Percentiles rank a stretch among this genome's conserved stretches.
Evolutionary conservation across 2,113 vertebrate species (phyloP).

Genomic region (Sorex araneus): DNA sequence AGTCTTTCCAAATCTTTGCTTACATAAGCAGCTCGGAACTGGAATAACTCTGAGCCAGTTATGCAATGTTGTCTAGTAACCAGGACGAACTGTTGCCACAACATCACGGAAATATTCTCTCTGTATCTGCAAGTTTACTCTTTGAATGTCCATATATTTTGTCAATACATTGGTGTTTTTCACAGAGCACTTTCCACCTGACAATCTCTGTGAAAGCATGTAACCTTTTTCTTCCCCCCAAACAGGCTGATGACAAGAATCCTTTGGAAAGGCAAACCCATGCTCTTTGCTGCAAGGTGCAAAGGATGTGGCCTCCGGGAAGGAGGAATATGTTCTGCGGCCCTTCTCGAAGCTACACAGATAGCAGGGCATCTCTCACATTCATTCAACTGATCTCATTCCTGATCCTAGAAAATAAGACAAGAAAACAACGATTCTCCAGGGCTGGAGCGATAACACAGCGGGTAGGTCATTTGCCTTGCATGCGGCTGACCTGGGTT

Average conservation of each 20-base stretch:
- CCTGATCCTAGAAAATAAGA: constrained; percentile 18
- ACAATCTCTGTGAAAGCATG: neutral
- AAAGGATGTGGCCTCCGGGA: constrained; percentile 19
- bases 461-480: too few species aligned
- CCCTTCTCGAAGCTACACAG: constrained; percentile 9
- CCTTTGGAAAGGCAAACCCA: constrained; percentile 41
- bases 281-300: constrained; percentile 49
- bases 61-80: constrained; percentile 82
- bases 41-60: constrained; percentile 77
- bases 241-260: constrained; percentile 23
- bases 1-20: constrained; percentile 81
- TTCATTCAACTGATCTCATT: neutral
- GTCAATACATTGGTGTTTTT: constrained; percentile 61
- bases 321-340: neutral
- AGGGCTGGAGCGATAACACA: too few species aligned
- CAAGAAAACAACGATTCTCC: neutral
- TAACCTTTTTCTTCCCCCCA: constrained; percentile 49
- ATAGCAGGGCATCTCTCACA: neutral
- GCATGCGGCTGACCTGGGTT: too few species aligned
- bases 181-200: neutral
- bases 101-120: constrained; percentile 70
- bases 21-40: constrained; percentile 80
- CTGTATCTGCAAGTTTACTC: constrained; percentile 59
- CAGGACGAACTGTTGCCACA: constrained; percentile 79
- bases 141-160: constrained; percentile 58